Evolutionary conservation across 1,140 invertebrate genomes (phyloP).

Genomic region (Temnothorax nylanderi): DNA sequence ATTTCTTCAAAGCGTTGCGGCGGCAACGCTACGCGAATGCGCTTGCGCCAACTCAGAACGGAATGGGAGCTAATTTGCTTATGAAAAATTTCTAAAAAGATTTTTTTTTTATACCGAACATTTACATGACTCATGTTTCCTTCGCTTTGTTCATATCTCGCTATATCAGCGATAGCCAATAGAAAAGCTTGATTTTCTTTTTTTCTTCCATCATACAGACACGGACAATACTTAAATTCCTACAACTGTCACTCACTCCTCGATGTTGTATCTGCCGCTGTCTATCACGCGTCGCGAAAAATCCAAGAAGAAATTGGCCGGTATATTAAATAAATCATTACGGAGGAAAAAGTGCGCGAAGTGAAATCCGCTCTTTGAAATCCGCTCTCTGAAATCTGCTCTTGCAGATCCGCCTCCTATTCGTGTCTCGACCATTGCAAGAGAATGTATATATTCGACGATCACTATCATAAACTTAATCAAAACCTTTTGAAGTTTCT

Average conservation of each 20-base stretch:
- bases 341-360: not conserved
- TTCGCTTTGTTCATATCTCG: not conserved
- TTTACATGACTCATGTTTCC: not conserved
- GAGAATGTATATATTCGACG: conserved; percentile 9
- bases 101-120: not conserved
- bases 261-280: not conserved
- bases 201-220: not conserved
- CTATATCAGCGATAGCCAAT: not conserved
- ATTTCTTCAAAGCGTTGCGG: not conserved
- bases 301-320: not conserved
- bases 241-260: conserved; percentile 26
- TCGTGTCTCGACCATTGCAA: not conserved
- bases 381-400: not conserved
- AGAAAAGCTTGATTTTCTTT: not conserved
- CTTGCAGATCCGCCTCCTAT: not conserved
- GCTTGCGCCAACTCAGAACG: not conserved
- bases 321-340: conserved; percentile 1
- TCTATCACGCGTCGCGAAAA: not conserved
- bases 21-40: not conserved
- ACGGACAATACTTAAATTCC: conserved; percentile 30
- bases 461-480: not conserved
- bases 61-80: not conserved
- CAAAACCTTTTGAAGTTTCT: not conserved
- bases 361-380: not conserved
- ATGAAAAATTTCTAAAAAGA: conserved; percentile 29